These are phyloP conservation scores for Channa maculata DNA, from an alignment of 2,113 vertebrate genomes.

Conservation along the genomic window DNA sequence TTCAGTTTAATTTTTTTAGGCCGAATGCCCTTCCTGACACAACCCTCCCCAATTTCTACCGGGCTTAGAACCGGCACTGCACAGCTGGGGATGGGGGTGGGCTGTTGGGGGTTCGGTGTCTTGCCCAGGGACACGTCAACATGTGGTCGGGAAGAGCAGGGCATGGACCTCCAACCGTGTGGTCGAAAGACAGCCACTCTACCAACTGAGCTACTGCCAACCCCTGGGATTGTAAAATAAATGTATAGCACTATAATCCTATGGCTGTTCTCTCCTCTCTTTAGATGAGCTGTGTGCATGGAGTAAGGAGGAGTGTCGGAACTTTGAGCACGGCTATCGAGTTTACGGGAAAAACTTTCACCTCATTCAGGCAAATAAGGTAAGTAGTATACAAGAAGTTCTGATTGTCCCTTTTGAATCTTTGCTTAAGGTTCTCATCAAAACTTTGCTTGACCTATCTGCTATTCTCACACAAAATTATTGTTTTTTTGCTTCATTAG, in stretches of 20 bases:
- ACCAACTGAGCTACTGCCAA: too few species aligned
- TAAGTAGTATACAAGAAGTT: conserved; percentile 62
- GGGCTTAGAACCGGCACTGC: too few species aligned
- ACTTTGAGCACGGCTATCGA: conserved; percentile 94
- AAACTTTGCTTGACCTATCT: background rate
- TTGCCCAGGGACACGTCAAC: too few species aligned
- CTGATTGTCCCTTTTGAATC: background rate
- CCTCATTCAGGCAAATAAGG: conserved; percentile 98
- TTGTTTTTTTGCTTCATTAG: conserved; percentile 67
- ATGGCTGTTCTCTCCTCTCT: background rate
- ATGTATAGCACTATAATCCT: fast-evolving
- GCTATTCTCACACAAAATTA: too few species aligned
- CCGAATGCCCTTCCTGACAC: too few species aligned
- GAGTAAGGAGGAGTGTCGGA: conserved; percentile 94
- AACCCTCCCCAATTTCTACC: too few species aligned
- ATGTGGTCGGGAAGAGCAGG: too few species aligned
- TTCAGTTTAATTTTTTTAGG: too few species aligned
- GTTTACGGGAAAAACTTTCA: conserved; percentile 98
- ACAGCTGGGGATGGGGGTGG: too few species aligned
- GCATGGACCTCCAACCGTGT: too few species aligned
- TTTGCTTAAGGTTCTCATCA: background rate
- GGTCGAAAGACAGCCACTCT: too few species aligned
- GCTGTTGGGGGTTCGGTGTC: too few species aligned
- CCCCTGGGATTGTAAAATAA: background rate
- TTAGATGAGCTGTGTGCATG: conserved; percentile 92